Percentiles rank a stretch among this genome's conserved stretches.
Conservation (phyloP, 2,113 vertebrate genomes). For the Triplophysa rosa region DNA sequence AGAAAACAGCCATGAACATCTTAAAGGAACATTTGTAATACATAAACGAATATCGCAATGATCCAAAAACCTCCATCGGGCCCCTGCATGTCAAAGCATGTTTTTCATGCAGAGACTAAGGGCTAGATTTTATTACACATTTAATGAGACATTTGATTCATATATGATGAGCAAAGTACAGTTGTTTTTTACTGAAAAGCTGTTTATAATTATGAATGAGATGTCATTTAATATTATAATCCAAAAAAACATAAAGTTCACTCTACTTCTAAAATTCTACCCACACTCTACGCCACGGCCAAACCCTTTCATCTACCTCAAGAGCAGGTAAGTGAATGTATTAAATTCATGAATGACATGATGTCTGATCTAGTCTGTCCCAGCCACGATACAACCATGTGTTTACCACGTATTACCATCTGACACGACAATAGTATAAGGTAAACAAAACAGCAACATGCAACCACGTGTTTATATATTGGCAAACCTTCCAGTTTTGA, state of each 20-base stretch:
- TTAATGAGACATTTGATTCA: slow-evolving; percentile 40
- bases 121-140: slow-evolving; percentile 40
- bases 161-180: not conserved
- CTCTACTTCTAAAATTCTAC: not conserved
- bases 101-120: slow-evolving; percentile 26
- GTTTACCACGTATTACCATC: too few species aligned
- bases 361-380: not conserved
- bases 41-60: not conserved
- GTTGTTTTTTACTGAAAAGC: not conserved
- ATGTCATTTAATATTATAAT: slow-evolving; percentile 10
- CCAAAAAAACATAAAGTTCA: not conserved
- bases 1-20: not conserved
- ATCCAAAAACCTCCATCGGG: not conserved
- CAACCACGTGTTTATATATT: not conserved
- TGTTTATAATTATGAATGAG: slow-evolving; percentile 26
- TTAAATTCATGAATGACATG: slow-evolving; percentile 4
- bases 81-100: slow-evolving; percentile 18
- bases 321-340: not conserved
- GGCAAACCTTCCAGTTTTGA: not conserved
- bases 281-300: not conserved
- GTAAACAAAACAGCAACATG: too few species aligned
- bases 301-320: not conserved
- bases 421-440: too few species aligned
- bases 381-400: too few species aligned
- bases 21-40: slow-evolving; percentile 14